A percentile compares a stretch with the other conserved stretches of the same genome.
Evolutionary conservation across 1,140 invertebrate genomes (phyloP).

Genomic region (Drosophila kikkawai): DNA sequence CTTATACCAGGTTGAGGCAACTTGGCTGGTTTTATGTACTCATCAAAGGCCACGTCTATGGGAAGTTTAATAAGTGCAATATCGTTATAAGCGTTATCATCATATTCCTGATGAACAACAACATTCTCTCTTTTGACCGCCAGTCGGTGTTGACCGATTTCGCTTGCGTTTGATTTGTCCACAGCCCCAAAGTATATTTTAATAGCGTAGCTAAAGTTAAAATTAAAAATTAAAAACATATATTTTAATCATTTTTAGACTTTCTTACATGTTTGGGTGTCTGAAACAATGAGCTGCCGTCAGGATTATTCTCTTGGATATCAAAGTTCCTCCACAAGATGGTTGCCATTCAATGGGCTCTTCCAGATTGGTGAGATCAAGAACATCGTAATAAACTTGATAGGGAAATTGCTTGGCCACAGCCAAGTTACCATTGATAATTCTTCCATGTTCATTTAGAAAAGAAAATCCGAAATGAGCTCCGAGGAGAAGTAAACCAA

Average conservation of each 20-base stretch:
- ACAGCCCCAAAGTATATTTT: constrained; percentile 8
- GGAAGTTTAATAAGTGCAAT: constrained; percentile 33
- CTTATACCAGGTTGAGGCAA: not conserved
- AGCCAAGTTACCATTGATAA: constrained; percentile 1
- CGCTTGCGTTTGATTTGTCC: not conserved
- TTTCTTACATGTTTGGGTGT: not conserved
- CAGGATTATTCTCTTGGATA: constrained; percentile 16
- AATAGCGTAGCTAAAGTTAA: not conserved
- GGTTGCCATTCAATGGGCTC: not conserved
- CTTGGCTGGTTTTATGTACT: constrained; percentile 20
- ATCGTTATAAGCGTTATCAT: not conserved
- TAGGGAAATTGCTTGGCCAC: constrained; percentile 22
- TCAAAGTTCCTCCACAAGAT: constrained; percentile 5
- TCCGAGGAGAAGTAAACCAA: not conserved
- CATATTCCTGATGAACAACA: not conserved
- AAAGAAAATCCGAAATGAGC: not conserved
- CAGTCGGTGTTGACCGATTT: not conserved
- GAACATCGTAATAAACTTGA: constrained; percentile 1
- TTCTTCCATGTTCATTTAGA: not conserved
- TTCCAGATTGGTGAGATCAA: not conserved
- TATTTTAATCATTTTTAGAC: too few species aligned
- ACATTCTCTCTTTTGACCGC: not conserved
- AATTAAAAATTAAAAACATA: not conserved
- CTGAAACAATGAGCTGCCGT: constrained; percentile 23
- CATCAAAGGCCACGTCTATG: constrained; percentile 9